Base-by-base conservation (phyloP, 2,888 invertebrate species). In the Pecten maximus region DNA sequence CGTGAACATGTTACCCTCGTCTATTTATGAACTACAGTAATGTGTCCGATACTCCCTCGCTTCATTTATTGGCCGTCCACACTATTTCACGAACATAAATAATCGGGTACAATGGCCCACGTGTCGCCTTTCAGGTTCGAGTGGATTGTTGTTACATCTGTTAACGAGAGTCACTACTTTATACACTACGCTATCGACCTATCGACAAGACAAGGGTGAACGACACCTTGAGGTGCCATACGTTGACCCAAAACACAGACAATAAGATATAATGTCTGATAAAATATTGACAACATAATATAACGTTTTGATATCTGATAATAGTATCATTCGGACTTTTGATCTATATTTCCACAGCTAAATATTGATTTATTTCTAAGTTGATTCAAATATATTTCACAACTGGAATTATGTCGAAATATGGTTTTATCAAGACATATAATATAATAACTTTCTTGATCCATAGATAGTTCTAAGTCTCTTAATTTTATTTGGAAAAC, bases 61-160 rank as follows among this genome's bases (percentile, higher is more conserved):
- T 74, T 74, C 74, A 74, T 74, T 74, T 74, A 74, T 74, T 35
- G 2, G 16, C 28, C 74, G 74, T 74, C 74, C 28, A 28, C 74
- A 10, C 74, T 2, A 74, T 74, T 74, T 74, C 28, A 74, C 74
- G 74, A 35, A 35, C 74, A 74, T 74, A 74, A 74, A 74, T 74
- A 74, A 35, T 0, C 74, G 74, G 74, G 74, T 74, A 74, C 74
- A 74, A 74, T 74, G 74, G 74, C 28, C 74, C 74, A 74, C 74
- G 74, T 74, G 74, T 74, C 74, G 74, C 74, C 28, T 2, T 8
- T 28, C 35, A 23, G 23, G 35, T 35, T 23, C 74, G 28, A 74
- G 74, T 74, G 74, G 35, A 74, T 28, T 74, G 35, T 35, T 74
- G 74, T 74, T 74, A 35, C 74, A 74, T 74, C 74, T 74, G 74